Evolutionary conservation across 2,888 invertebrate species (phyloP), one percentile per base, ranked within the genome.

Genomic region (Drosophila pseudotalamancana): DNA sequence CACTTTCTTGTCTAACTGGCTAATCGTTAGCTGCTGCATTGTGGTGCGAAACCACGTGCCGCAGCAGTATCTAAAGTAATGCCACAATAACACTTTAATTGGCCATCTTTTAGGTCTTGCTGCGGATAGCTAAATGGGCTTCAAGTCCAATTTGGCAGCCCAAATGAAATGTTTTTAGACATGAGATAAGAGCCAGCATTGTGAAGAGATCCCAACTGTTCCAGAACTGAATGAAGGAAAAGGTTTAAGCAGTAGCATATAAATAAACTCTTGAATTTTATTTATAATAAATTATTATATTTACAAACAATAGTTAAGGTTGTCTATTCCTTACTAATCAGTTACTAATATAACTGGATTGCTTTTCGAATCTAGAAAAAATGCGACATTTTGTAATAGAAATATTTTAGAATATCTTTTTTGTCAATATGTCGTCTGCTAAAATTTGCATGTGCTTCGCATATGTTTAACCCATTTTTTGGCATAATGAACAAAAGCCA

Each of bases 391-490:
- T 27, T 19, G 37, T 27, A 27, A 29, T 19, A 29, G 18, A 4
- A 19, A 18, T 18, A 37, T 6, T 27, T 12, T 27, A 37, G 14
- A 48, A 46, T 62, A 23, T 48, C n/a, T n/a, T 23, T 16, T 3
- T 6, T 5, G 18, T 11, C 29, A n/a, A n/a, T n/a, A n/a, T n/a
- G n/a, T 43, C 29, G 43, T 19, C 18, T 18, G 29, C 16, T 18
- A 3, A 42, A 68, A 69, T 75, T 62, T 14, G 71, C 54, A 54
- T 72, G 40, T 76, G 57, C 66, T 55, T 48, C 48, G 88, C 71
- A 83, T 83, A 49, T 64, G 54, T 67, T 83, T 83, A 84, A 74
- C 83, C 83, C 64, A 88, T 81, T 88, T 83, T 34, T 21, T 18
- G 37, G 40, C 57, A n/a, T 79, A 88, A 87, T 79, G 70, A 79